Evolutionary conservation across 2,113 vertebrate species (phyloP).

Genomic region (Phodopus roborovskii): DNA sequence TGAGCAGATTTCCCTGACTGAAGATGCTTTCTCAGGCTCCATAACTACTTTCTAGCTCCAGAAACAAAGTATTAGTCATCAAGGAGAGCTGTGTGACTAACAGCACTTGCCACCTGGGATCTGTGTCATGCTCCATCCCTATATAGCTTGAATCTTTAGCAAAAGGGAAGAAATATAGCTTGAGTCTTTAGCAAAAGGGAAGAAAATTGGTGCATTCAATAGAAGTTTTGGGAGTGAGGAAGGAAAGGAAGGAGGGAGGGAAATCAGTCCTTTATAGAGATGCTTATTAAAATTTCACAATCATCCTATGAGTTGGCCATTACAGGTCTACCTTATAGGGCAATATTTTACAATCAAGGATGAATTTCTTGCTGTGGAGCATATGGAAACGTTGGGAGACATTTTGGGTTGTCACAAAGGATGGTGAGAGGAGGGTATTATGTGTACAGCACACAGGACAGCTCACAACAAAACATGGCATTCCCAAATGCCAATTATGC

Average conservation of each 20-base stretch:
- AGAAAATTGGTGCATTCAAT: not conserved
- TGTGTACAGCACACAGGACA: not conserved
- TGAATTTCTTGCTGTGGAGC: not conserved
- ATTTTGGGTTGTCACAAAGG: not conserved
- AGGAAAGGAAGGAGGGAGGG: not conserved
- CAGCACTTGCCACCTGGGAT: not conserved
- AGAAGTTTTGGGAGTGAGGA: not conserved
- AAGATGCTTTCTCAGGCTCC: not conserved
- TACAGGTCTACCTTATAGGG: not conserved
- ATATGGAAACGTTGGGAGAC: not conserved
- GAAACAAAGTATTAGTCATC: conserved; percentile 42
- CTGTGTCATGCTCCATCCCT: not conserved
- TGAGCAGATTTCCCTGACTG: not conserved
- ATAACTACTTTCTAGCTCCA: not conserved
- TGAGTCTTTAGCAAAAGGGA: not conserved
- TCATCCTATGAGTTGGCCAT: not conserved
- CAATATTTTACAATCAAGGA: not conserved
- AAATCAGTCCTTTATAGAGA: not conserved
- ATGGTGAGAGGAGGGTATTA: not conserved
- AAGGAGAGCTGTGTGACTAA: conserved; percentile 39
- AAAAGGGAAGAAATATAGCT: not conserved
- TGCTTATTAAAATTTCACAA: not conserved
- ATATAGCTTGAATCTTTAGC: not conserved
- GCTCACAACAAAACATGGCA: not conserved
- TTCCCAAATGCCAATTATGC: not conserved